Conservation (phyloP, 2,797 vertebrate species). For the Cetoscarus ocellatus region DNA sequence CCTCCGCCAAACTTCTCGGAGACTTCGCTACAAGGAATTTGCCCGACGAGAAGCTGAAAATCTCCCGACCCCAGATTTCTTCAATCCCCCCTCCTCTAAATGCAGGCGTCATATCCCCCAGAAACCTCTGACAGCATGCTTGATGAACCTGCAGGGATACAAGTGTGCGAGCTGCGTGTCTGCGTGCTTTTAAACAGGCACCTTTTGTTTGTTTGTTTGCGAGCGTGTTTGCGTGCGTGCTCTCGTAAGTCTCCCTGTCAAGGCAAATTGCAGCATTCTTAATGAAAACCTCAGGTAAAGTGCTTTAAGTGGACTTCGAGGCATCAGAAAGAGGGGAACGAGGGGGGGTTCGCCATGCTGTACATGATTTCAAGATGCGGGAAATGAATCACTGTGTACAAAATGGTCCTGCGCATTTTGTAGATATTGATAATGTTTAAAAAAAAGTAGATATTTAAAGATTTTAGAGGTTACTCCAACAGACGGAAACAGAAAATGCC, state of each 20-base stretch:
- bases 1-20: conserved; percentile 21
- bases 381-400: conserved; percentile 93
- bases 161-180: conserved; percentile 62
- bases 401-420: conserved; percentile 92
- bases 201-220: not conserved
- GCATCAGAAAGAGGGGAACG: conserved; percentile 63
- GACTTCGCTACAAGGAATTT: conserved; percentile 7
- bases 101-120: conserved; percentile 68
- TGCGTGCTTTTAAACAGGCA: conserved; percentile 14
- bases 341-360: conserved; percentile 80
- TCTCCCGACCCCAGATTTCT: conserved; percentile 48
- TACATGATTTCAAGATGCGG: conserved; percentile 89
- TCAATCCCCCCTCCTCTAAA: conserved; percentile 29
- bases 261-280: conserved; percentile 90
- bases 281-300: conserved; percentile 96
- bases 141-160: conserved; percentile 75
- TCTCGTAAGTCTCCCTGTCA: conserved; percentile 81
- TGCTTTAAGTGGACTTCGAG: conserved; percentile 88
- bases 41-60: conserved; percentile 45
- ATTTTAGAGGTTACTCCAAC: conserved; percentile 67
- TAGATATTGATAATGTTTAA: conserved; percentile 89
- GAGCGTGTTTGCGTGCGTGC: conserved; percentile 34
- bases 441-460: conserved; percentile 89
- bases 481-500: conserved; percentile 91
- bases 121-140: conserved; percentile 75